Evolutionary conservation across 1,140 invertebrate genomes (phyloP).

Genomic region (Drosophila guanche): DNA sequence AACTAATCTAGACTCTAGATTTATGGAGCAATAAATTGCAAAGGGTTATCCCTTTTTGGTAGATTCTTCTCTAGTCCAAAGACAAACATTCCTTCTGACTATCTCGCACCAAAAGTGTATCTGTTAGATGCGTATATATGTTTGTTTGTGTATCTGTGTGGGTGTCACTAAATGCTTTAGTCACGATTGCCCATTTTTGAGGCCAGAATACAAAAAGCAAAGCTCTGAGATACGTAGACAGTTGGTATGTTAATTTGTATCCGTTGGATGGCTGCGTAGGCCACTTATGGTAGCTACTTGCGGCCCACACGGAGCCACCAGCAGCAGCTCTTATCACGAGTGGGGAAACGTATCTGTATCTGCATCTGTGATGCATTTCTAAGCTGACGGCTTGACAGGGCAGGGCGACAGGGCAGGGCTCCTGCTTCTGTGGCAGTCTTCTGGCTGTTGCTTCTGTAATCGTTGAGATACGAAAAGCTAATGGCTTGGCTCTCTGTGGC

Average conservation of each 20-base stretch:
- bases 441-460: constrained; percentile 5
- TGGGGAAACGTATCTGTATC: constrained; percentile 15
- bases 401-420: not conserved
- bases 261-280: constrained; percentile 23
- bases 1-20: no score
- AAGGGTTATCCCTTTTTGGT: no score
- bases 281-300: constrained; percentile 19
- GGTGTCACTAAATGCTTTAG: constrained; percentile 25
- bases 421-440: not conserved
- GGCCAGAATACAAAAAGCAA: constrained; percentile 7
- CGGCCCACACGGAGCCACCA: constrained; percentile 30
- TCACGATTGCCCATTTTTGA: constrained; percentile 23
- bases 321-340: constrained; percentile 25
- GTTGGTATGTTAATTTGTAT: constrained; percentile 30
- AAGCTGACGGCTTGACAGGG: constrained; percentile 20
- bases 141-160: constrained; percentile 10
- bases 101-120: constrained; percentile 5
- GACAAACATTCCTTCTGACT: no score
- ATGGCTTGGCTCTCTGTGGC: constrained; percentile 18
- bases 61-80: no score
- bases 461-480: constrained; percentile 38
- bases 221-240: constrained; percentile 5
- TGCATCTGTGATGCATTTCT: constrained; percentile 42
- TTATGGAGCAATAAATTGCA: no score
- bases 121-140: not conserved